These are phyloP conservation scores for Maniola jurtina DNA, from an alignment of 1,140 invertebrate species.

Conservation along the genomic window DNA sequence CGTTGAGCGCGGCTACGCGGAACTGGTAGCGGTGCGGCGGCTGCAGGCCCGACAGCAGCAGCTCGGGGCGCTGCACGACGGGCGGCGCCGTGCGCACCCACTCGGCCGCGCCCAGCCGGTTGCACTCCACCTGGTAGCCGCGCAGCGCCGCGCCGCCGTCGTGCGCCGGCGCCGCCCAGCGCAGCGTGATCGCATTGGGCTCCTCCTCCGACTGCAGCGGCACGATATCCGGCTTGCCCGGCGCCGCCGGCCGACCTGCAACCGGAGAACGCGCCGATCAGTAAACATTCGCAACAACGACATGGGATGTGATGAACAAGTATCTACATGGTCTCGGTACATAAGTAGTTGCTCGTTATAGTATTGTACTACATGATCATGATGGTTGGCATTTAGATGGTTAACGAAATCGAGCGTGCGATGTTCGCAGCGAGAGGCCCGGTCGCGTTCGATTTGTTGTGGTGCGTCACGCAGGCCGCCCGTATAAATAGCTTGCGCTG, in stretches of 20 bases:
- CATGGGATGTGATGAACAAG: too few relatives aligned
- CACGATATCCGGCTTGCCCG: slow-evolving; percentile 87
- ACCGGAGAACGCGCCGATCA: slow-evolving; percentile 34
- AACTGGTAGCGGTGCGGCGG: slow-evolving; percentile 94
- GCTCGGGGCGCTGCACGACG: slow-evolving; percentile 84
- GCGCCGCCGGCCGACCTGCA: slow-evolving; percentile 86
- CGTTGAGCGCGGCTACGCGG: slow-evolving; percentile 92
- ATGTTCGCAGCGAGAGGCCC: slow-evolving; percentile 54
- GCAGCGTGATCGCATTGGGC: slow-evolving; percentile 91
- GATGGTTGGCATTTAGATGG: too few relatives aligned
- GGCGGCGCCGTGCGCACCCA: slow-evolving; percentile 88
- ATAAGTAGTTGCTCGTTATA: too few relatives aligned
- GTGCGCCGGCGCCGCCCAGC: slow-evolving; percentile 89
- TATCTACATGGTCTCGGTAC: too few relatives aligned
- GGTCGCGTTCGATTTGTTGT: slow-evolving; percentile 72
- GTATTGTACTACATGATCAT: too few relatives aligned
- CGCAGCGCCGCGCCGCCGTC: slow-evolving; percentile 95
- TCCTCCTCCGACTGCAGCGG: slow-evolving; percentile 83
- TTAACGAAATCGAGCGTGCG: too few relatives aligned
- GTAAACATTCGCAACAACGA: too few relatives aligned
- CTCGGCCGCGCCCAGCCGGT: slow-evolving; percentile 85
- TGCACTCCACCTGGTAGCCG: slow-evolving; percentile 90
- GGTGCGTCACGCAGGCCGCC: slow-evolving; percentile 72
- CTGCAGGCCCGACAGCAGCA: slow-evolving; percentile 87
- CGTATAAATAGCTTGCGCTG: slow-evolving; percentile 68